phyloP scores from a whole-genome alignment of 2,888 invertebrate species.

The Siphlonurus alternatus region DNA sequence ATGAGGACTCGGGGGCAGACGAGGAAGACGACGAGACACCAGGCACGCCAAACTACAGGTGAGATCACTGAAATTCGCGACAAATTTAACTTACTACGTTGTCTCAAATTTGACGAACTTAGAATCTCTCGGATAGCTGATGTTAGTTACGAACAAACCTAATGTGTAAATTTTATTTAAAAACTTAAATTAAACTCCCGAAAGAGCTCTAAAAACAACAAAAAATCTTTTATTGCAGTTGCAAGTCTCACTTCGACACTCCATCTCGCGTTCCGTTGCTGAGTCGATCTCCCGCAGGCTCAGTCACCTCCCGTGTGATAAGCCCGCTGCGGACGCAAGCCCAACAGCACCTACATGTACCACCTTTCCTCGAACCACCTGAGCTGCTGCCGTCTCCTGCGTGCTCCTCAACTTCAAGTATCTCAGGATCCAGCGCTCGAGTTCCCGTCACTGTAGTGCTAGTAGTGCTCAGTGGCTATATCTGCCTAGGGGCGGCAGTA shows the following conservation, averaged over 20 bases:
- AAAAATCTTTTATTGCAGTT: slow-evolving; percentile 16
- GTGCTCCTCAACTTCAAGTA: slow-evolving; percentile 8
- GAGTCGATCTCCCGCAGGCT: slow-evolving; percentile 34
- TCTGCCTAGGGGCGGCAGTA: slow-evolving; percentile 56
- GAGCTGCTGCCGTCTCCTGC: slow-evolving; percentile 4
- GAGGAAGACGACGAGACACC: slow-evolving; percentile 1
- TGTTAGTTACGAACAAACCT: too few species aligned
- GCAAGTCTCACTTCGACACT: slow-evolving; percentile 44
- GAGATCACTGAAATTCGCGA: too few species aligned
- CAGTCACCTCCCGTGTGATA: slow-evolving; percentile 1
- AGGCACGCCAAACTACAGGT: background rate
- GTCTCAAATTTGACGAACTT: too few species aligned
- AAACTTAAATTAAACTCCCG: too few species aligned
- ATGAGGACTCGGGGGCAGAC: background rate
- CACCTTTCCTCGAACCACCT: slow-evolving; percentile 20
- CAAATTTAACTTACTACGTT: too few species aligned
- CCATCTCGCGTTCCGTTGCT: slow-evolving; percentile 61
- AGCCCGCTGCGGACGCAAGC: slow-evolving; percentile 9
- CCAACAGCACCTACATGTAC: slow-evolving; percentile 15
- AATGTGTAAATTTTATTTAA: too few species aligned
- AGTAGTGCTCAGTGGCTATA: slow-evolving; percentile 50
- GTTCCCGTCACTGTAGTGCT: slow-evolving; percentile 49
- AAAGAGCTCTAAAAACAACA: too few species aligned
- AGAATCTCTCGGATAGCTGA: too few species aligned
- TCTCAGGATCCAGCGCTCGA: slow-evolving; percentile 17